These are phyloP conservation scores for Meteorus sp. DNA, from an alignment of 1,140 invertebrate genomes.

Conservation along the genomic window DNA sequence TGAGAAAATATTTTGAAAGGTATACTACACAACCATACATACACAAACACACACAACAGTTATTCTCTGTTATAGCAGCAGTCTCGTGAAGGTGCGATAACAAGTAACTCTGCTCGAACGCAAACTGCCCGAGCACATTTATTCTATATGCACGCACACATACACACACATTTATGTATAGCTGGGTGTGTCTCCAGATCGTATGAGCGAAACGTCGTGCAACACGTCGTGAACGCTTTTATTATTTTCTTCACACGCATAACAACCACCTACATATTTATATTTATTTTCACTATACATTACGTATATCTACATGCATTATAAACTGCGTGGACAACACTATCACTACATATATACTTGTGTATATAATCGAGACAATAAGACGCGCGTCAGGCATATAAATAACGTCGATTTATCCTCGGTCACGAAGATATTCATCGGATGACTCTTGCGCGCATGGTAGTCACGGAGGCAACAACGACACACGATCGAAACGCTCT, in stretches of 20 bases:
- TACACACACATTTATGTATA: not conserved
- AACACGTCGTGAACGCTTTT: constrained; percentile 6
- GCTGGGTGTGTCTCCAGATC: constrained; percentile 20
- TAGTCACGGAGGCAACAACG: not conserved
- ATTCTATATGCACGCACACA: no score
- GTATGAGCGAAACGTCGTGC: constrained; percentile 6
- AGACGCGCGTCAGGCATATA: constrained; percentile 46
- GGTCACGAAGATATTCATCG: constrained; percentile 46
- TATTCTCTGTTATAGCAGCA: not conserved
- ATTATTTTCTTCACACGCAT: constrained; percentile 18
- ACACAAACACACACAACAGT: no score
- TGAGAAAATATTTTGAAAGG: not conserved
- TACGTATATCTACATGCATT: not conserved
- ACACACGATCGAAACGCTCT: no score
- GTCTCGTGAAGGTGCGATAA: not conserved
- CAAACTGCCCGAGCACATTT: no score
- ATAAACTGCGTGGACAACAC: not conserved
- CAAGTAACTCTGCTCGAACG: constrained; percentile 14
- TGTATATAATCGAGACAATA: constrained; percentile 40
- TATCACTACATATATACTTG: constrained; percentile 20
- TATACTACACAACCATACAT: not conserved
- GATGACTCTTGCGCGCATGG: not conserved
- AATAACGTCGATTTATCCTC: constrained; percentile 50
- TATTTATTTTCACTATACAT: not conserved
- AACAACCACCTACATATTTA: not conserved